Conservation (phyloP, 2,888 invertebrate genomes). For the Tenthredo distinguenda region DNA sequence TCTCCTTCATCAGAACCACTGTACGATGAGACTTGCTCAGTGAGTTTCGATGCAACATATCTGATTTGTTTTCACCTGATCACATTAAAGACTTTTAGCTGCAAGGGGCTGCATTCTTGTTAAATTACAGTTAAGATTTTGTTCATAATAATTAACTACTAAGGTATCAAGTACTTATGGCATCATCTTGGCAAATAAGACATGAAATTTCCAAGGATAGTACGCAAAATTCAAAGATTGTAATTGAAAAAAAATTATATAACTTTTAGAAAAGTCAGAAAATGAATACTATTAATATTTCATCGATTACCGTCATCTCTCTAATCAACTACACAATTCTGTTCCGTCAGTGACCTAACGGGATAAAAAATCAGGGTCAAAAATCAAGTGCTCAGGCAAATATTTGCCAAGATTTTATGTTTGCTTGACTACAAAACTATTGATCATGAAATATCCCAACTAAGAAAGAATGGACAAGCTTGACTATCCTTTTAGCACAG, state of each 20-base stretch:
- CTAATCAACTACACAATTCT: neutral
- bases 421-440: neutral
- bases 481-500: neutral
- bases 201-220: neutral
- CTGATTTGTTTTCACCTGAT: neutral
- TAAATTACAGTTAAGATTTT: neutral
- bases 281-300: slow-evolving; percentile 6
- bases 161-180: neutral
- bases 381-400: neutral
- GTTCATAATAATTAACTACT: neutral
- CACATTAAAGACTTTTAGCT: neutral
- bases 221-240: neutral
- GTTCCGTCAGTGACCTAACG: neutral
- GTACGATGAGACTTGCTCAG: neutral
- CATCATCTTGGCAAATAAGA: neutral
- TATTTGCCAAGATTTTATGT: slow-evolving; percentile 13
- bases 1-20: neutral
- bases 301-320: neutral
- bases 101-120: neutral
- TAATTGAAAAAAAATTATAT: neutral
- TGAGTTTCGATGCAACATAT: neutral
- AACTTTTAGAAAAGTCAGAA: neutral
- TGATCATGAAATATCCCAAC: neutral
- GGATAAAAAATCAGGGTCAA: neutral
- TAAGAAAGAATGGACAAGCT: slow-evolving; percentile 1